These are phyloP conservation scores for Premnoplex brunnescens DNA, from an alignment of 2,797 vertebrate species.

Conservation along the genomic window DNA sequence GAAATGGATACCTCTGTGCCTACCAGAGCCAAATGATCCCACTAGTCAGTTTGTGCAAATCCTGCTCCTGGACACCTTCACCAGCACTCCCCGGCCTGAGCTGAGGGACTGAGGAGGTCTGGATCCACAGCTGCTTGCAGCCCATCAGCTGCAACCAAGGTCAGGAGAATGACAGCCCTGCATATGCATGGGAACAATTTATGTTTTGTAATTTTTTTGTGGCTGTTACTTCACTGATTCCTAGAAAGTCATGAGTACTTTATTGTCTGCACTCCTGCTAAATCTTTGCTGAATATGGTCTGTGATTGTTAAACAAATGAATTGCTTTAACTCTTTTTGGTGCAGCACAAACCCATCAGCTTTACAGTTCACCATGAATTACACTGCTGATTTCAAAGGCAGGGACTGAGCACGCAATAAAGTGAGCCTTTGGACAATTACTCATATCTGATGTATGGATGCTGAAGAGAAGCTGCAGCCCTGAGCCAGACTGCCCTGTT, in stretches of 20 bases:
- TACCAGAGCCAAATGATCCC: neutral
- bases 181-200: neutral
- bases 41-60: neutral
- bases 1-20: neutral
- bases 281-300: neutral
- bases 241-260: neutral
- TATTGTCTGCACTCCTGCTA: neutral
- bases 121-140: neutral
- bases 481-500: neutral
- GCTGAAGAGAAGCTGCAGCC: neutral
- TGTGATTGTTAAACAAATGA: neutral
- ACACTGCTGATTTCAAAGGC: neutral
- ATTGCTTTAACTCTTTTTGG: neutral
- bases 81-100: rapidly evolving
- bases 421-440: neutral
- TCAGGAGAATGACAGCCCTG: neutral
- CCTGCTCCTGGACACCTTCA: neutral
- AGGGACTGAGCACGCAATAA: neutral
- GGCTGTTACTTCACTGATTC: neutral
- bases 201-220: neutral
- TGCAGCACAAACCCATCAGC: neutral
- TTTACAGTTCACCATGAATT: neutral
- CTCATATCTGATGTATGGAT: neutral
- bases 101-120: neutral
- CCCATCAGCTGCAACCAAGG: neutral